Conservation (phyloP, 2,797 vertebrate genomes). For the Chelidonichthys spinosus region DNA sequence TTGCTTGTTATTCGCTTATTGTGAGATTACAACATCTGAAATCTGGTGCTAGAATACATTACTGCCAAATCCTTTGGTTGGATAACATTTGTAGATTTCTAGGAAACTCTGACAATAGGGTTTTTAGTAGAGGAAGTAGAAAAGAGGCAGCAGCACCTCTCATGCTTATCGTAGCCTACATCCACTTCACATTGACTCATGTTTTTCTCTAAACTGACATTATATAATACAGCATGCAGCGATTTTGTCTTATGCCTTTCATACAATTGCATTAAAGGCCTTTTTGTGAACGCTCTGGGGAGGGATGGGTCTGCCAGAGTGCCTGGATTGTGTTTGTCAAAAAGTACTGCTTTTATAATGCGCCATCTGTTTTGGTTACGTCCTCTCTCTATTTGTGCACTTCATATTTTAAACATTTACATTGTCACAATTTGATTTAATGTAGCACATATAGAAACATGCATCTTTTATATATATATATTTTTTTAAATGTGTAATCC, state of each 20-base stretch:
- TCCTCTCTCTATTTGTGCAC: background rate
- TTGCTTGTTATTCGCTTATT: slow-evolving; percentile 20
- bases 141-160: slow-evolving; percentile 7
- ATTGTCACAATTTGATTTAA: background rate
- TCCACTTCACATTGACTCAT: slow-evolving; percentile 43
- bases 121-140: slow-evolving; percentile 34
- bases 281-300: slow-evolving; percentile 38
- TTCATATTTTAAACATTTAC: slow-evolving; percentile 19
- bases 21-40: slow-evolving; percentile 30
- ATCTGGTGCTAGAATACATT: slow-evolving; percentile 23
- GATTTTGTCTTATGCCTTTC: slow-evolving; percentile 42
- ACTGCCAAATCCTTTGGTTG: slow-evolving; percentile 33
- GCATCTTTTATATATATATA: background rate
- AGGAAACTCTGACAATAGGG: slow-evolving; percentile 31
- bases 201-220: slow-evolving; percentile 46
- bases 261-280: slow-evolving; percentile 41
- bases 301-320: slow-evolving; percentile 31
- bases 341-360: slow-evolving; percentile 40
- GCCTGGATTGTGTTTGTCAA: slow-evolving; percentile 20
- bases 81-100: slow-evolving; percentile 37
- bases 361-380: slow-evolving; percentile 51
- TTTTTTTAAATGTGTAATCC: background rate
- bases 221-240: slow-evolving; percentile 50
- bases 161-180: slow-evolving; percentile 37
- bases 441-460: background rate